These are phyloP conservation scores for Paragorgia papillata DNA, from an alignment of 92 coral and sea anemone genomes.

Conservation along the genomic window DNA sequence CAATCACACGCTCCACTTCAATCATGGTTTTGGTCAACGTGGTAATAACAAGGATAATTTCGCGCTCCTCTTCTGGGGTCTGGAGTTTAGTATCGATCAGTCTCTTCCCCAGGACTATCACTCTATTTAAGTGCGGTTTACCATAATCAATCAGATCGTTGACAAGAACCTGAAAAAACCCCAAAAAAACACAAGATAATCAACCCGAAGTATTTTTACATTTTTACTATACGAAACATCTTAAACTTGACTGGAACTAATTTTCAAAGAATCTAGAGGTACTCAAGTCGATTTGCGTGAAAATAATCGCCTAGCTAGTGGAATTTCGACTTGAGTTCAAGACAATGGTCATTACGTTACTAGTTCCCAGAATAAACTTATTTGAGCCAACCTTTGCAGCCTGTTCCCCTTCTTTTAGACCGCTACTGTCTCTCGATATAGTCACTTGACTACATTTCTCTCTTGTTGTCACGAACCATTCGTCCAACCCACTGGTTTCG, in stretches of 20 bases:
- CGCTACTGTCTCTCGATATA: conserved; percentile 3
- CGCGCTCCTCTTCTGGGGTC: conserved; percentile 32
- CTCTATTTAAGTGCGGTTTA: conserved; percentile 16
- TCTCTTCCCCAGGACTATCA: conserved; percentile 24
- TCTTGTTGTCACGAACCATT: conserved; percentile 14
- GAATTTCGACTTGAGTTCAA: too few species aligned
- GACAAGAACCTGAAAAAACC: neutral
- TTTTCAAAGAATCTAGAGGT: too few species aligned
- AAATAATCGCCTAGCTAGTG: too few species aligned
- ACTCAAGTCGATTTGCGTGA: too few species aligned
- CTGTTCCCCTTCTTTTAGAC: conserved; percentile 20
- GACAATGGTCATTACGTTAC: too few species aligned
- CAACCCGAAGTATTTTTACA: too few species aligned
- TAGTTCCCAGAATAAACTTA: too few species aligned
- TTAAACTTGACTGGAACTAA: too few species aligned
- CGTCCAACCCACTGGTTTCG: neutral
- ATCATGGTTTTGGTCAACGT: conserved; percentile 17
- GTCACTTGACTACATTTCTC: conserved; percentile 13
- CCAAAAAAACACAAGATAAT: too few species aligned
- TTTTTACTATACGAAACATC: too few species aligned
- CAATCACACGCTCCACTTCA: conserved; percentile 23
- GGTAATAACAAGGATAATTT: conserved; percentile 11
- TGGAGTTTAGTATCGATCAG: conserved; percentile 4
- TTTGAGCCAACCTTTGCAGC: conserved; percentile 21
- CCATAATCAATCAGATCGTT: conserved; percentile 6